phyloP scores from a whole-genome alignment of 2,888 invertebrate genomes.

The Drosophila austrosaltans region DNA sequence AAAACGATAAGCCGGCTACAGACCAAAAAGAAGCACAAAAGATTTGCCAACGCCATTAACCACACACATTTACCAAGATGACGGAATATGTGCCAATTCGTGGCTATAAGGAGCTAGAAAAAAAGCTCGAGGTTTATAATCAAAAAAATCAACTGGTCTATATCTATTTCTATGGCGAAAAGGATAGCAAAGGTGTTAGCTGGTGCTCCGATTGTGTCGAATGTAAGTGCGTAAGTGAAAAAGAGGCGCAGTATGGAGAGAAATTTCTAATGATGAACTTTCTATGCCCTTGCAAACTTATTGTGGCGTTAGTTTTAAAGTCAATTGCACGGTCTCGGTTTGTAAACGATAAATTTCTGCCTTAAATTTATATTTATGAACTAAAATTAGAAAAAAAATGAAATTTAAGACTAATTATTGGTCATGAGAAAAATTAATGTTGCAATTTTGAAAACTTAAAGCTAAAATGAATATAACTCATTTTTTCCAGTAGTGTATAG shows the following conservation, averaged over 20 bases:
- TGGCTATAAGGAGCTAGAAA: constrained; percentile 52
- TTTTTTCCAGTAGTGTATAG: no score
- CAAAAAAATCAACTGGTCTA: constrained; percentile 55
- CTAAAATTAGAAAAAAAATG: no score
- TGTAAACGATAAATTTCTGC: no score
- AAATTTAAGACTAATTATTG: no score
- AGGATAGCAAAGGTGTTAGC: constrained; percentile 86
- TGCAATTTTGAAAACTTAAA: no score
- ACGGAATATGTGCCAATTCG: constrained; percentile 53
- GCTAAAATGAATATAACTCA: no score
- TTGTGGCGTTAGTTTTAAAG: no score
- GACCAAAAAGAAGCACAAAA: background rate
- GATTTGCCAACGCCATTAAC: background rate
- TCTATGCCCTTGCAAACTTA: background rate
- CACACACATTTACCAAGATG: constrained; percentile 33
- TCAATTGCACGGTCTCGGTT: no score
- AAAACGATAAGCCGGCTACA: background rate
- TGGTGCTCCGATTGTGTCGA: constrained; percentile 95
- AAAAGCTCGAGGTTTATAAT: constrained; percentile 47
- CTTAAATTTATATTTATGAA: no score
- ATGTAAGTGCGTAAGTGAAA: constrained; percentile 85
- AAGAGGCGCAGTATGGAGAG: background rate
- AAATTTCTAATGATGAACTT: background rate
- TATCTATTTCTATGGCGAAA: constrained; percentile 74
- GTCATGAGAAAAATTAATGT: no score